A percentile compares a stretch with the other conserved stretches of the same genome.
phyloP scores from a whole-genome alignment of 2,888 invertebrate species.

The Mythimna vitellina region DNA sequence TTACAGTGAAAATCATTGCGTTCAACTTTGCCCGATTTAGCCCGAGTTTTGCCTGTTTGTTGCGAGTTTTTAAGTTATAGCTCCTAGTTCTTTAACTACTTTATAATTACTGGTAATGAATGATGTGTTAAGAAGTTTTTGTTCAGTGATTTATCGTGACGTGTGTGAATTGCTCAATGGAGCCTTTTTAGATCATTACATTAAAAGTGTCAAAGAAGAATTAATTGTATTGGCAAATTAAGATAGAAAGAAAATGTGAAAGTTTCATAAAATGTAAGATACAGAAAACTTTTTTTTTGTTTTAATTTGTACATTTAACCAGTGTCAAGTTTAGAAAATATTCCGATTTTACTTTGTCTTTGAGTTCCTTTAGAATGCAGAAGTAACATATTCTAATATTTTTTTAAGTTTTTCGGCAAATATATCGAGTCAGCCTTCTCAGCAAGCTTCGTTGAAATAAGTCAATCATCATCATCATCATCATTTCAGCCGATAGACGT shows the following conservation, averaged over 20 bases:
- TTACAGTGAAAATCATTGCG: conserved; percentile 63
- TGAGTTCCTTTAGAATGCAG: too few species aligned
- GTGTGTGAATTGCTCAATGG: too few species aligned
- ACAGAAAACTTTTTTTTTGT: too few species aligned
- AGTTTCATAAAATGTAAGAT: not conserved
- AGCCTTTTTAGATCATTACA: not conserved
- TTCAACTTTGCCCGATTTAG: conserved; percentile 55
- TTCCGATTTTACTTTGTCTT: too few species aligned
- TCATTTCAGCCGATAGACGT: too few species aligned
- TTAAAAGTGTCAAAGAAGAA: conserved; percentile 2
- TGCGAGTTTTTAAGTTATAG: conserved; percentile 64
- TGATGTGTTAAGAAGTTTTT: conserved; percentile 18
- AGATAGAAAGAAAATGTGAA: not conserved
- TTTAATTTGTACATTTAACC: too few species aligned
- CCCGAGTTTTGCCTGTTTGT: conserved; percentile 57
- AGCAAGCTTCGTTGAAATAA: too few species aligned
- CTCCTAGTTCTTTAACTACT: conserved; percentile 51
- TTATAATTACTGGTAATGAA: conserved; percentile 58
- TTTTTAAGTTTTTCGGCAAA: too few species aligned
- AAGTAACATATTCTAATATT: too few species aligned
- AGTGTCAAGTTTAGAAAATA: too few species aligned
- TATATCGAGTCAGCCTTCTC: too few species aligned
- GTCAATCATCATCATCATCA: too few species aligned
- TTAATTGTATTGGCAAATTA: not conserved
- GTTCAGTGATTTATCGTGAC: conserved; percentile 13